phyloP scores from a whole-genome alignment of 2,797 vertebrate genomes.

The Eptatretus atami region DNA sequence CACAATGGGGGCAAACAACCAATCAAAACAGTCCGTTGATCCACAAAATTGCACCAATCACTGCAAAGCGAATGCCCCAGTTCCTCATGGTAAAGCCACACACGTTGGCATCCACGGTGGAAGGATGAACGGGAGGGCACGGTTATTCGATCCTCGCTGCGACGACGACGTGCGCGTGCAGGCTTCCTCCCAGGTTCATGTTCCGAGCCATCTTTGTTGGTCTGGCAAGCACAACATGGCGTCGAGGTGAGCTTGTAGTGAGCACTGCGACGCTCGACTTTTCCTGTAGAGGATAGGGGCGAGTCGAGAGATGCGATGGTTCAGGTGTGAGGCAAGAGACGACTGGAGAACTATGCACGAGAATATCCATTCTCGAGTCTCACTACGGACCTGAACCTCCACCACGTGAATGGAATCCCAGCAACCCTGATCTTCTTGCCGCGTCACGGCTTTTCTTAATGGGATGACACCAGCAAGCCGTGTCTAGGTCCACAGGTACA shows the following conservation, averaged over 20 bases:
- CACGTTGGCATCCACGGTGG: too few relatives aligned
- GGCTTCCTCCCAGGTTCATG: slow-evolving; percentile 96
- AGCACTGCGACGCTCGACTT: slow-evolving; percentile 76
- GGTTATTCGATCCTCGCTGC: too few relatives aligned
- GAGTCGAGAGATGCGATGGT: slow-evolving; percentile 1
- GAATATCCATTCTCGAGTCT: too few relatives aligned
- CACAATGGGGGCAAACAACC: too few relatives aligned
- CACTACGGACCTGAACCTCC: slow-evolving; percentile 57
- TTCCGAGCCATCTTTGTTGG: slow-evolving; percentile 72
- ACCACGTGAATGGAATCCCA: slow-evolving; percentile 99
- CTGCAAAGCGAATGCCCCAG: too few relatives aligned
- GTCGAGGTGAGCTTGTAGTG: slow-evolving; percentile 96
- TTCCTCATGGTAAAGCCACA: too few relatives aligned
- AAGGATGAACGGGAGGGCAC: too few relatives aligned
- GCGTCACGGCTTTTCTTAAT: slow-evolving; percentile 93
- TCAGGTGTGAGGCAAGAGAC: not conserved
- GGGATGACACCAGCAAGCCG: slow-evolving; percentile 90
- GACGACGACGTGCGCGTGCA: slow-evolving; percentile 54
- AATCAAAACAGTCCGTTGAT: too few relatives aligned
- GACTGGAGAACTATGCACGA: not conserved
- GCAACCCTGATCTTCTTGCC: slow-evolving; percentile 98
- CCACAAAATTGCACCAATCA: too few relatives aligned
- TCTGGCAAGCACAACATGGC: slow-evolving; percentile 99
- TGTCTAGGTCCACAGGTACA: slow-evolving; percentile 99
- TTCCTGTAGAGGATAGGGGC: slow-evolving; percentile 17